Evolutionary conservation across 1,140 invertebrate genomes (phyloP), one percentile per base, ranked within the genome.

Genomic region (Belonocnema kinseyi): DNA sequence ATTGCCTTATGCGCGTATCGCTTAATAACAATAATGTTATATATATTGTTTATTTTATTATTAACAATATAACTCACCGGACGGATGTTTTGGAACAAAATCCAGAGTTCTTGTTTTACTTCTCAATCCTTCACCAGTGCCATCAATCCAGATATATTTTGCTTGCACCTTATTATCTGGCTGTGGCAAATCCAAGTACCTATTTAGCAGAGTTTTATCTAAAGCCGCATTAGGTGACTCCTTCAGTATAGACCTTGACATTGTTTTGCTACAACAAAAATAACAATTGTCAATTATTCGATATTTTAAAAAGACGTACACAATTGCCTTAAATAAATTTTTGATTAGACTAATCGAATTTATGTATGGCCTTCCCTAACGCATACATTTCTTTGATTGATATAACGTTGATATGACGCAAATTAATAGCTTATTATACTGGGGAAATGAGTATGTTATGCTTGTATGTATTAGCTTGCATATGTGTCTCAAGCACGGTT

Each of bases 61-160:
- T 33, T 3, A 2, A 33, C 26, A 33, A 33, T 33, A 5, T 5
- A 66, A 80, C 83, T 75, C 50, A 95, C 94, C 94, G 92, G 95
- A 93, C 0, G 96, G 93, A 74, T 91, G 88, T 80, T 95, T 95
- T 0, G 97, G 97, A 33, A 96, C 92, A 82, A 94, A 95, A 85
- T 95, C 94, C 51, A 98, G 85, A 0, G 98, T 99, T 79, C 95
- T 93, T 16, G 97, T 97, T 89, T 99, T 99, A 87, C 95, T 94
- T 77, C 98, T 92, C 5, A 99, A 86, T 78, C 95, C 93, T 90
- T 99, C 97, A 2, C 97, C 97, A 2, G 96, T 96, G 5, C 98
- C 98, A 89, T 99, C 98, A 77, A 99, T 97, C 98, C 98, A 99
- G 52, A 99, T 94, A 91, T 99, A 99, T 80, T 96, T 97, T 1